Evolutionary conservation across 2,888 invertebrate species (phyloP), one percentile per base, ranked within the genome.

Genomic region (Parnassius glacialis): DNA sequence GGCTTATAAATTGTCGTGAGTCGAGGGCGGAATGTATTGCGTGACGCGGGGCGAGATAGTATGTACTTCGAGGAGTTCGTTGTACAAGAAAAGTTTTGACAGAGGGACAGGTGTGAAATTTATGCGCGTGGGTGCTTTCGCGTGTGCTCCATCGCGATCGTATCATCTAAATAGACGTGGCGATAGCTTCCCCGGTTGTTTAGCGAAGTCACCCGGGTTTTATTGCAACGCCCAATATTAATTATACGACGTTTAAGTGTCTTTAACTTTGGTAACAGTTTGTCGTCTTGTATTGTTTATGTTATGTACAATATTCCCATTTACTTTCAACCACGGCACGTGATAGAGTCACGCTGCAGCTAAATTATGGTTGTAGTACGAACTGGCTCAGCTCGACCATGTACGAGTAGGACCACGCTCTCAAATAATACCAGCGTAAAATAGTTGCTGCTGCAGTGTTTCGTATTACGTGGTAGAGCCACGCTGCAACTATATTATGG

Each of bases 31-130:
- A 42, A 47, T 57, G 62, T 57, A 62, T 57, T 25, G 57, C 57
- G 53, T 62, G 62, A 43, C 9, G 13, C 7, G 13, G 16, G 9
- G 48, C 13, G 48, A 13, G 16, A 48, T 16, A 48, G 13, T 16
- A 48, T 13, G 48, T 9, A 13, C 48, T 11, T 12, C 12, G 45
- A 11, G n/a, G 13, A 48, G 48, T 48, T 13, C 2, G 48, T 13
- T n/a, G 11, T 13, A 48, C 13, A 48, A 16, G 10, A 48, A 13
- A 13, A 51, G 58, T 52, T 58, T 51, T 51, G 57, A 55, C 45
- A 12, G 47, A 10, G 54, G 16, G 57, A 62, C 62, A 62, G 58
- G 62, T 58, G 62, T 58, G 58, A 62, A 54, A 58, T 58, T 58
- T 58, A 58, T 53, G 55, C 20, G 48, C 51, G 52, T 41, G 41